Base-by-base conservation (phyloP, 1,140 invertebrate species). In the Dreissena polymorpha region DNA sequence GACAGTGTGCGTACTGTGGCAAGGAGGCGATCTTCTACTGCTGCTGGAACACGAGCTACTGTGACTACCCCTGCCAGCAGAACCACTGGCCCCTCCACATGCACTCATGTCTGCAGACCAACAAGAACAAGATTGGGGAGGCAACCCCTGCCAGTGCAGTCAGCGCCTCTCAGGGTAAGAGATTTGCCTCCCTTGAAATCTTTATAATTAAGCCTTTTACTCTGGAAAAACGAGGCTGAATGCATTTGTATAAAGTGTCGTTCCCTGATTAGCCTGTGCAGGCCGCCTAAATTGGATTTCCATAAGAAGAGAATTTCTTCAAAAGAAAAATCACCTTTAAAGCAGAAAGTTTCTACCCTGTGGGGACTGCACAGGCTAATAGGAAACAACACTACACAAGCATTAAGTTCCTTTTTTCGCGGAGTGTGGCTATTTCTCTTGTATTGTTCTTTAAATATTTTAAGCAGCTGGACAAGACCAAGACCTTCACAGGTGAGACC, bases 41-140 rank as follows among this genome's bases (percentile, higher is more conserved):
- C 90, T 98, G 97, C 89, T 98, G 97, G 97, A 98, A 98, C 93
- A 98, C 97, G 0, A 96, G 97, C 51, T 98, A 98, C 91, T 98
- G 97, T 92, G 96, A 96, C 93, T 96, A 96, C 91, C 94, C 95
- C 5, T 98, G 97, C 88, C 93, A 94, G 88, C 93, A 94, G 88
- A 85, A 90, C 12, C 94, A 94, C 87, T 95, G 94, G 94, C 93
- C 94, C 0, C 86, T 90, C 12, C 94, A 95, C 86, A 93, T 94
- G 93, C 87, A 87, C 18, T 92, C 88, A 25, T 95, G 94, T 88
- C 93, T 93, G 57, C 93, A 93, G 85, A 86, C 88, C 14, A 76
- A 76, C 65, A 83, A 76, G 50, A 72, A 75, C 27, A 77, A 75
- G 49, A 39, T 8, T 5, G 39, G 39, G 39, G 39, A 39, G 39